A percentile compares a stretch with the other conserved stretches of the same genome.
These are phyloP conservation scores for Nettapus auritus DNA, from an alignment of 2,113 vertebrate species.

Conservation along the genomic window DNA sequence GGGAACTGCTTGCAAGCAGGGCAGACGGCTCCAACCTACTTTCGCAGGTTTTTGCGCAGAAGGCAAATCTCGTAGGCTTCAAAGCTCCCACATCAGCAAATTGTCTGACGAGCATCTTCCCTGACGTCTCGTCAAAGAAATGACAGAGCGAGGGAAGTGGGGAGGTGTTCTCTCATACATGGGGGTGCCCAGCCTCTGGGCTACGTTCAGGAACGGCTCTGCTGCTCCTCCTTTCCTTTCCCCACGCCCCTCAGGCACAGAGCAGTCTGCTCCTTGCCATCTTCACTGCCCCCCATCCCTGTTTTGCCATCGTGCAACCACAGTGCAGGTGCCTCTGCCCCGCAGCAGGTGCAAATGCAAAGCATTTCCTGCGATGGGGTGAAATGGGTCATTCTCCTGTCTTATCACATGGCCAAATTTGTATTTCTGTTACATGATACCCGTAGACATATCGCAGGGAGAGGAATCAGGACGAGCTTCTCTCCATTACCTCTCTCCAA, in stretches of 20 bases:
- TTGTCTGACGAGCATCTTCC: neutral
- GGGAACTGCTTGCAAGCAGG: neutral
- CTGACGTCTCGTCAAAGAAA: neutral
- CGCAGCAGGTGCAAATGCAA: neutral
- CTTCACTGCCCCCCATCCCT: neutral
- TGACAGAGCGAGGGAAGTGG: neutral
- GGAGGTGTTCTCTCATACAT: neutral
- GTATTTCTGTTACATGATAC: neutral
- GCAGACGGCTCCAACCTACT: neutral
- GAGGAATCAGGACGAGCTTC: neutral
- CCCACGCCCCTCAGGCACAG: neutral
- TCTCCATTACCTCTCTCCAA: neutral
- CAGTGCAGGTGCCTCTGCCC: neutral
- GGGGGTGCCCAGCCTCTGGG: neutral
- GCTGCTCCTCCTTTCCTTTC: neutral
- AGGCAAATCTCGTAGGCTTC: neutral
- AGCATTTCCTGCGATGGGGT: neutral
- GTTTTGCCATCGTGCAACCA: neutral
- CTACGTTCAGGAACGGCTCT: neutral
- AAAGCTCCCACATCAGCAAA: neutral
- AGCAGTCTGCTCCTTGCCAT: neutral
- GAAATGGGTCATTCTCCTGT: fast-evolving
- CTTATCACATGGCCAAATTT: neutral
- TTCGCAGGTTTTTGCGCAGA: neutral
- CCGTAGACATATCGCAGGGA: neutral